These are phyloP conservation scores for Tragelaphus buxtoni DNA, from an alignment of 2,113 vertebrate genomes.

Conservation along the genomic window DNA sequence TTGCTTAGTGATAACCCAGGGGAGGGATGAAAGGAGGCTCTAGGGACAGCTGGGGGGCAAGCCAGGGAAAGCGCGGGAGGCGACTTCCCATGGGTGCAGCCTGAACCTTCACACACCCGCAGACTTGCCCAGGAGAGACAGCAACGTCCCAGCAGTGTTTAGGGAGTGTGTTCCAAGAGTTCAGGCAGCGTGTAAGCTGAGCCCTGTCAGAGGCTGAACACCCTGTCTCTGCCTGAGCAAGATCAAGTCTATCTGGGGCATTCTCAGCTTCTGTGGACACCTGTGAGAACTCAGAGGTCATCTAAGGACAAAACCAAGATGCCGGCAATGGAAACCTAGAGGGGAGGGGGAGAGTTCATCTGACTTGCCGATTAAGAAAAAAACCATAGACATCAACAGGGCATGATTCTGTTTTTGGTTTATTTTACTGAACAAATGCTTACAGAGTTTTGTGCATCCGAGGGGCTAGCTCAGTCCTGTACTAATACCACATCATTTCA, in stretches of 20 bases:
- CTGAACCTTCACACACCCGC: neutral
- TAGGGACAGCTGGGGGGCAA: neutral
- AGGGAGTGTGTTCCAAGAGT: neutral
- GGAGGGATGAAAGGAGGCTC: neutral
- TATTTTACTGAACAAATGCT: neutral
- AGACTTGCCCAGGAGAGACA: neutral
- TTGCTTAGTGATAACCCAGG: neutral
- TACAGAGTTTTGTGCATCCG: rapidly evolving
- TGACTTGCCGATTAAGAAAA: neutral
- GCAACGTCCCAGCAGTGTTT: neutral
- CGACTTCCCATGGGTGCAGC: neutral
- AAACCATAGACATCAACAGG: neutral
- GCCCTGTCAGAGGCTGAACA: neutral
- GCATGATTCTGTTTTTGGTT: neutral
- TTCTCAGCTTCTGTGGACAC: neutral
- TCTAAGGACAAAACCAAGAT: neutral
- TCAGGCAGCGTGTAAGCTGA: neutral
- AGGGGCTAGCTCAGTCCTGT: neutral
- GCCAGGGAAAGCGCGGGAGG: neutral
- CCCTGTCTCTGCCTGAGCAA: neutral
- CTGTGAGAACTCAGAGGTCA: neutral
- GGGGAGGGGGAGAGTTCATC: neutral
- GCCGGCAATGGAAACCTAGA: neutral
- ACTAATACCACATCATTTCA: neutral
- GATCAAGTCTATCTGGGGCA: neutral